These are phyloP conservation scores for Zaprionus nigranus DNA, from an alignment of 1,140 invertebrate species.

Conservation along the genomic window DNA sequence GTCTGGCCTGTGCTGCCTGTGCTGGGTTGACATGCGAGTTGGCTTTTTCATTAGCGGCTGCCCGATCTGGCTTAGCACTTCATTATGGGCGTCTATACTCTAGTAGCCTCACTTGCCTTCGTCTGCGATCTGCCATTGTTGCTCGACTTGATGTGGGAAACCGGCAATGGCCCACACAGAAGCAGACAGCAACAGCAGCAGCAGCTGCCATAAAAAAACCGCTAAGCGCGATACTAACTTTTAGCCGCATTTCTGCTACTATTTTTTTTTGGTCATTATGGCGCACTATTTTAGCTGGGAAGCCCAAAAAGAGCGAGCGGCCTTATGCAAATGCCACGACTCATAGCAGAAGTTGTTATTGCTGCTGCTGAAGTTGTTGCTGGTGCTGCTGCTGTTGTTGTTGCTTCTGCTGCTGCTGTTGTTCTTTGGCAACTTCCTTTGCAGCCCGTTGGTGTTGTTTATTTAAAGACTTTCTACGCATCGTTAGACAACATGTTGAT, in stretches of 20 bases:
- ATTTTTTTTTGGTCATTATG: slow-evolving; percentile 43
- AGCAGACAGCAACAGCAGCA: not conserved
- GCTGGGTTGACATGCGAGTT: slow-evolving; percentile 49
- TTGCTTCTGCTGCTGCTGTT: slow-evolving; percentile 17
- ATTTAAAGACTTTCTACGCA: slow-evolving; percentile 77
- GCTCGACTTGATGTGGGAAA: slow-evolving; percentile 53
- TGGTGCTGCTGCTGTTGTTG: slow-evolving; percentile 20
- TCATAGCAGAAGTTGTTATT: not conserved
- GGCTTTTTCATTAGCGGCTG: slow-evolving; percentile 67
- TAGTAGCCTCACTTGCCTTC: slow-evolving; percentile 60
- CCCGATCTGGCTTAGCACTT: slow-evolving; percentile 69
- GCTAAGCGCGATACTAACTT: slow-evolving; percentile 23
- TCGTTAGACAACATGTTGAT: slow-evolving; percentile 76
- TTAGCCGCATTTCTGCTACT: not conserved
- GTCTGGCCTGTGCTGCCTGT: not conserved
- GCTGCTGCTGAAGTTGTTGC: slow-evolving; percentile 21
- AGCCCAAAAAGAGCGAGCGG: slow-evolving; percentile 15
- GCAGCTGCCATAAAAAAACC: slow-evolving; percentile 36
- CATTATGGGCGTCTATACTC: slow-evolving; percentile 66
- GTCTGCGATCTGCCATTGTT: slow-evolving; percentile 52
- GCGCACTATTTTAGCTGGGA: slow-evolving; percentile 33
- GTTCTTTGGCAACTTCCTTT: slow-evolving; percentile 74
- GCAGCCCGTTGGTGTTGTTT: slow-evolving; percentile 48
- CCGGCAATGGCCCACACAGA: slow-evolving; percentile 58
- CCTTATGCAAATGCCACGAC: slow-evolving; percentile 67